These are phyloP conservation scores for Acromyrmex charruanus DNA, from an alignment of 1,140 invertebrate species.

Conservation along the genomic window DNA sequence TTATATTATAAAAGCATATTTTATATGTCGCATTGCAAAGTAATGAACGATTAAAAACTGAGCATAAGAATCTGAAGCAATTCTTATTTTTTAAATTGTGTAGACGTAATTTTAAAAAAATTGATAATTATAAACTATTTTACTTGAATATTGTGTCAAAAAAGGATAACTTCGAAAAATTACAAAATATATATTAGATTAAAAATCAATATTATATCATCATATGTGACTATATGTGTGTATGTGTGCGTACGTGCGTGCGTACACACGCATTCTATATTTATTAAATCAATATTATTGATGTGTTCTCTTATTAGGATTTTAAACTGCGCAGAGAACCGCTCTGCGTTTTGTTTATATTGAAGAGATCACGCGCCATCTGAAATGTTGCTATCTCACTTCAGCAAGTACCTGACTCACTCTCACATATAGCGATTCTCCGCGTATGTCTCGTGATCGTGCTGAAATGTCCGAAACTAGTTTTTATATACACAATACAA, in stretches of 20 bases:
- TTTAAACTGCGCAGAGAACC: too few species aligned
- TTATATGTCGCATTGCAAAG: background rate
- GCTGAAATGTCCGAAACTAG: too few species aligned
- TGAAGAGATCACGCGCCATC: too few species aligned
- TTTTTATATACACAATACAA: background rate
- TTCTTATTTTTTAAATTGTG: background rate
- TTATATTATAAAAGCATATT: background rate
- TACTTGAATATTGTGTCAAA: background rate
- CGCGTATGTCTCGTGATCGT: too few species aligned
- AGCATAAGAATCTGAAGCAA: background rate
- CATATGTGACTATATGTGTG: too few species aligned
- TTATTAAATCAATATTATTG: background rate
- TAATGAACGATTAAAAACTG: background rate
- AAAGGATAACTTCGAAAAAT: background rate
- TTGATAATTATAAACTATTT: background rate
- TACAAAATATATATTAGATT: background rate
- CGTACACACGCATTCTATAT: too few species aligned
- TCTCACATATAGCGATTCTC: too few species aligned
- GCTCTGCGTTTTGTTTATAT: too few species aligned
- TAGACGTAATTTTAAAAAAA: background rate
- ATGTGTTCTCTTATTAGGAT: background rate
- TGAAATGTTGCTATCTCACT: too few species aligned
- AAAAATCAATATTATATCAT: constrained; percentile 4
- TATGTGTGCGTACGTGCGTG: too few species aligned
- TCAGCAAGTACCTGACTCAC: too few species aligned